These are phyloP conservation scores for Piprites chloris DNA, from an alignment of 2,113 vertebrate genomes.

Conservation along the genomic window DNA sequence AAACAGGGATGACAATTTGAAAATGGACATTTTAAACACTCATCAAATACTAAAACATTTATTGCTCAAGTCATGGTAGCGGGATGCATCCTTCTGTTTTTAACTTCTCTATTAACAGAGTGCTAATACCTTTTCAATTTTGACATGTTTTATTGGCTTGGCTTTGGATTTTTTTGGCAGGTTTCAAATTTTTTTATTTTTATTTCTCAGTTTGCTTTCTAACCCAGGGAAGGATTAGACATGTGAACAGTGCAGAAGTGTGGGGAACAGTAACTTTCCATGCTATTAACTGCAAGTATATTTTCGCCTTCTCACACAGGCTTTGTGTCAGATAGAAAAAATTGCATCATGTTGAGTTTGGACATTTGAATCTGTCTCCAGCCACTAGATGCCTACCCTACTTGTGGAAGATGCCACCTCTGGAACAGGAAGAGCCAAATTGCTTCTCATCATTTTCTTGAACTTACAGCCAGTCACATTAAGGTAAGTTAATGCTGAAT, in stretches of 20 bases:
- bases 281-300: neutral
- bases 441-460: neutral
- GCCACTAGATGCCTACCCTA: neutral
- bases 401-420: neutral
- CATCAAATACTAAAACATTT: neutral
- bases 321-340: neutral
- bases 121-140: neutral
- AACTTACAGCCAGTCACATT: neutral
- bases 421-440: neutral
- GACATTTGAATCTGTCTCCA: neutral
- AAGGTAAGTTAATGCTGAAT: neutral
- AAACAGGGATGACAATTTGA: neutral
- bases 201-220: neutral
- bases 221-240: neutral
- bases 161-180: rapidly evolving
- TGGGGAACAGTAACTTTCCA: neutral
- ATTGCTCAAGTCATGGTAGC: neutral
- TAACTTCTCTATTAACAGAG: neutral
- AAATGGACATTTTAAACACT: neutral
- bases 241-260: neutral
- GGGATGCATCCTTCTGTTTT: neutral
- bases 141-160: neutral
- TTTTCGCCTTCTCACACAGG: neutral
- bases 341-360: neutral
- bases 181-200: neutral